These are phyloP conservation scores for Agonopterix arenella DNA, from an alignment of 2,888 invertebrate species.

Conservation along the genomic window DNA sequence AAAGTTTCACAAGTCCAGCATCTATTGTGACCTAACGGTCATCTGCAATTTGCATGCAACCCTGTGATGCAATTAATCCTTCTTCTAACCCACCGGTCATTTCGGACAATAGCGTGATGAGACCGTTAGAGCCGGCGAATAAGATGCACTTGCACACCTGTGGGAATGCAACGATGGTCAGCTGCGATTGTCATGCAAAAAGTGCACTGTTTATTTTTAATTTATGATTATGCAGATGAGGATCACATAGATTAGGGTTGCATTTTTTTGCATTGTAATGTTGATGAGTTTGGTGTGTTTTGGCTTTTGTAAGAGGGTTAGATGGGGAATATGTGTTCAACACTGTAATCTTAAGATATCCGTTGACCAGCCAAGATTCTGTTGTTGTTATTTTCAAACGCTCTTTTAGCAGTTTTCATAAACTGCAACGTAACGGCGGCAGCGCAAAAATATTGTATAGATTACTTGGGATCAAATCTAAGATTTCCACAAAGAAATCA, in stretches of 20 bases:
- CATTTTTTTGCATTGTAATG: slow-evolving; percentile 33
- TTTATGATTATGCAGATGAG: slow-evolving; percentile 57
- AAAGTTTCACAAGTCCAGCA: slow-evolving; percentile 8
- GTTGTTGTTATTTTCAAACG: too few relatives aligned
- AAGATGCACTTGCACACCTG: slow-evolving; percentile 48
- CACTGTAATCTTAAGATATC: too few relatives aligned
- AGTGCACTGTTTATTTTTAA: slow-evolving; percentile 39
- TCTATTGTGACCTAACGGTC: slow-evolving; percentile 9
- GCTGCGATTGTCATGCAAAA: slow-evolving; percentile 48
- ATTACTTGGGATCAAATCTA: too few relatives aligned
- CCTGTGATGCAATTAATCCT: slow-evolving; percentile 27
- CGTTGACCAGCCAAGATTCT: too few relatives aligned
- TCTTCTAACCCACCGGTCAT: slow-evolving; percentile 36
- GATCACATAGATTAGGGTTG: slow-evolving; percentile 28
- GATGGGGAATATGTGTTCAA: neutral
- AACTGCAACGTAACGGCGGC: too few relatives aligned
- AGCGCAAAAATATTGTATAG: too few relatives aligned
- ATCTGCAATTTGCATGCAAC: slow-evolving; percentile 10
- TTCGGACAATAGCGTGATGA: slow-evolving; percentile 25
- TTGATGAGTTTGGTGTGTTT: slow-evolving; percentile 15
- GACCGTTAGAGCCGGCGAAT: slow-evolving; percentile 42
- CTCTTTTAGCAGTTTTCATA: too few relatives aligned
- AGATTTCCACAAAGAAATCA: too few relatives aligned
- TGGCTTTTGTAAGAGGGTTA: slow-evolving; percentile 3
- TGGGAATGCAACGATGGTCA: slow-evolving; percentile 44